These are phyloP conservation scores for Lochmaea crataegi DNA, from an alignment of 2,888 invertebrate species.

Conservation along the genomic window DNA sequence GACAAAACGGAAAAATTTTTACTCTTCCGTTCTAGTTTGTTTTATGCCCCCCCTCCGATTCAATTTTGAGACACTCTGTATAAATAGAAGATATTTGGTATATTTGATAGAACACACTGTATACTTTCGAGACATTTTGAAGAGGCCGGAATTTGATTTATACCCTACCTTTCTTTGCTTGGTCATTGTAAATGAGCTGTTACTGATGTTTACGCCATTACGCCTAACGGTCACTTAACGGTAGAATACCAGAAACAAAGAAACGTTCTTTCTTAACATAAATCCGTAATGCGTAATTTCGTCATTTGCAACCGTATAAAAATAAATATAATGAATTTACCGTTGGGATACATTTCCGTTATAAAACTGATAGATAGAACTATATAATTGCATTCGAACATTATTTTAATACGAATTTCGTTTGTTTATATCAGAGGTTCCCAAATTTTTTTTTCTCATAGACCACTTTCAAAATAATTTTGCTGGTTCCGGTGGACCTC, in stretches of 20 bases:
- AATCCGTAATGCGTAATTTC: conserved; percentile 3
- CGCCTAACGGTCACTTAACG: conserved; percentile 10
- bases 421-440: too few relatives aligned
- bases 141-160: not conserved
- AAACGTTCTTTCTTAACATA: not conserved
- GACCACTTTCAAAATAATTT: too few relatives aligned
- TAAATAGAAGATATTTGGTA: too few relatives aligned
- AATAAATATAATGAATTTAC: conserved; percentile 11
- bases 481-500: too few relatives aligned
- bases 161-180: not conserved
- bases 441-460: too few relatives aligned
- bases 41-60: too few relatives aligned
- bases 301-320: conserved; percentile 14
- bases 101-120: too few relatives aligned
- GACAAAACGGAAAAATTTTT: too few relatives aligned
- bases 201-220: conserved; percentile 1
- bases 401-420: too few relatives aligned
- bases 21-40: too few relatives aligned
- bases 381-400: too few relatives aligned
- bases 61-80: too few relatives aligned
- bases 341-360: not conserved
- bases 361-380: not conserved
- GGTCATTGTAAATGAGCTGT: not conserved
- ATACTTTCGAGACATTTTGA: not conserved
- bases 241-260: not conserved